Evolutionary conservation across 2,113 vertebrate species (phyloP), one percentile per base, ranked within the genome.

Genomic region (Lepisosteus osseus): DNA sequence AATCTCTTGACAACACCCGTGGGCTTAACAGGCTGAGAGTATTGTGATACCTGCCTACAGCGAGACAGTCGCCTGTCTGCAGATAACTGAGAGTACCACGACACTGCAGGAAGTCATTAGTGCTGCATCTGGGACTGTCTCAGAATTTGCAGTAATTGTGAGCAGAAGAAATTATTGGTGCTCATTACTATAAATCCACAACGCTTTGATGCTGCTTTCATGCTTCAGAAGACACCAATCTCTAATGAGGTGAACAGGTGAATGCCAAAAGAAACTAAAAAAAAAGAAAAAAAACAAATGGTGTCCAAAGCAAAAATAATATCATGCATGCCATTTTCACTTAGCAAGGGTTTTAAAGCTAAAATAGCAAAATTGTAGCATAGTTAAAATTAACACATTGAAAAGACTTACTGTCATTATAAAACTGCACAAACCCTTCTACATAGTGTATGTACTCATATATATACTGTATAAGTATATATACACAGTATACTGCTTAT

Each of bases 161-260:
- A 76, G 69, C 67, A 79, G 71, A 79, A 75, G 54, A 78, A 76
- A 74, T 74, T 80, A 86, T 86, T 81, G 74, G 75, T 72, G 72
- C 75, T 83, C 76, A 81, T 86, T 78, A 84, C 76, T 72, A 75
- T 72, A 63, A 72, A 71, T 69, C 75, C 70, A 55, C 68, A 55
- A 61, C 2, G 66, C 82, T 86, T 80, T 83, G 73, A 86, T 78
- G 76, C 75, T 72, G 80, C 68, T 13, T 75, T 77, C 79, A 77
- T 12, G 71, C 74, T 79, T 80, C 75, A 72, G n/a, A 66, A 72
- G 77, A 78, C 76, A 76, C 70, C 69, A 62, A 69, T 56, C 64
- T 67, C 72, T 77, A 81, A 84, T 82, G 74, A 82, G 64, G 74
- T 67, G 69, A 79, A 81, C 79, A 82, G 82, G 82, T 82, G 77